Evolutionary conservation across 1,140 invertebrate species (phyloP).

Genomic region (Cylas formicarius): DNA sequence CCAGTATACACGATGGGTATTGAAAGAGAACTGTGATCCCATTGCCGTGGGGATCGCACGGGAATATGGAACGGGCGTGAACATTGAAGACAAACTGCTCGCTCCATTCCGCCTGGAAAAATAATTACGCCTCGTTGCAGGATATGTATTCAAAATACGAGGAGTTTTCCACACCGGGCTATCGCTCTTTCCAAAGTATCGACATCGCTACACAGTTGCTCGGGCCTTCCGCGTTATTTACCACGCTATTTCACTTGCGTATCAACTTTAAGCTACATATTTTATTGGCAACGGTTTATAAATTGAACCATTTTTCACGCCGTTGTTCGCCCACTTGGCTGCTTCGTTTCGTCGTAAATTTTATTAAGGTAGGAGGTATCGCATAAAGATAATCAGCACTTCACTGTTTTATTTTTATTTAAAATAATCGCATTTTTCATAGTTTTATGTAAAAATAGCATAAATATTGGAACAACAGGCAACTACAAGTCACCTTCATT

Average conservation of each 20-base stretch:
- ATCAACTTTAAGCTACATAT: not conserved
- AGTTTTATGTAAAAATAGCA: no score
- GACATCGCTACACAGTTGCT: not conserved
- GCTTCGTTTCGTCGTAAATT: no score
- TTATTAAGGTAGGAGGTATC: no score
- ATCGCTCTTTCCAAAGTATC: not conserved
- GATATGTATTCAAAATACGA: not conserved
- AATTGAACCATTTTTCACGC: no score
- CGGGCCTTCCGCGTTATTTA: not conserved
- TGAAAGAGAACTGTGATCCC: constrained; percentile 69
- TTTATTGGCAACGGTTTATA: no score
- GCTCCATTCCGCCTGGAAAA: constrained; percentile 66
- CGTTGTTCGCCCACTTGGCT: no score
- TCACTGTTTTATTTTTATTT: no score
- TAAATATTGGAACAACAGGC: no score
- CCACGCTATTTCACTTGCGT: not conserved
- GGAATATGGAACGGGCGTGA: constrained; percentile 69
- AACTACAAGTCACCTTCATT: no score
- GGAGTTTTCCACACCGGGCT: not conserved
- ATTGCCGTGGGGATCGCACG: constrained; percentile 60
- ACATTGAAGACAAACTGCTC: constrained; percentile 76
- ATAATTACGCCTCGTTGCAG: not conserved
- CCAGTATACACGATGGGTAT: constrained; percentile 71
- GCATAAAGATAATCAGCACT: no score
- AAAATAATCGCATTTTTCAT: no score